Percentiles rank a stretch among this genome's conserved stretches.
These are phyloP conservation scores for Aricia artaxerxes DNA, from an alignment of 2,888 invertebrate species.

Conservation along the genomic window DNA sequence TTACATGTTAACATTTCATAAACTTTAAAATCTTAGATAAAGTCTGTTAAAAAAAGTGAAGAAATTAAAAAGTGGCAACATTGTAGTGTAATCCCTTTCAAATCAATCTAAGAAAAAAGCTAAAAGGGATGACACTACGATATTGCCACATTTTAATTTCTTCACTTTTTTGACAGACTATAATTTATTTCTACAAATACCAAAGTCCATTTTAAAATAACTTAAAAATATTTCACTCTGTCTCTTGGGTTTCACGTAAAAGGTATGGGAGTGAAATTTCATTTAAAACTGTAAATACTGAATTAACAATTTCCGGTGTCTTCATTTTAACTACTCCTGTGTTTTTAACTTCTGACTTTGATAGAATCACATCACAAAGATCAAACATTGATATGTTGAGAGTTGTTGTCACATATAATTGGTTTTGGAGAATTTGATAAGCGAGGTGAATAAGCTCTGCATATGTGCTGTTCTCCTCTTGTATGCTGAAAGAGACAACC, in stretches of 20 bases:
- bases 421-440: constrained; percentile 64
- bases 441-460: constrained; percentile 54
- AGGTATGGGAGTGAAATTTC: constrained; percentile 46
- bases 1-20: not conserved
- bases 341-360: constrained; percentile 64
- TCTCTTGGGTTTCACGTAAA: not conserved
- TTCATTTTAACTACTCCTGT: constrained; percentile 68
- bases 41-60: no score
- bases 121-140: no score
- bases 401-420: constrained; percentile 57
- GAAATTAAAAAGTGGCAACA: no score
- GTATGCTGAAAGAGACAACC: constrained; percentile 52
- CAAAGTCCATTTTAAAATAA: not conserved
- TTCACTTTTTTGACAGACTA: no score
- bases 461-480: constrained; percentile 52
- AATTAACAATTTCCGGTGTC: constrained; percentile 65
- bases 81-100: no score
- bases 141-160: no score
- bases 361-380: constrained; percentile 58
- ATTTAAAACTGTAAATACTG: constrained; percentile 65
- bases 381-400: constrained; percentile 64
- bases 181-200: not conserved
- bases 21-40: not conserved
- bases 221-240: not conserved
- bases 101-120: no score